Base-by-base conservation (phyloP, 2,797 vertebrate genomes). In the Moxostoma hubbsi region DNA sequence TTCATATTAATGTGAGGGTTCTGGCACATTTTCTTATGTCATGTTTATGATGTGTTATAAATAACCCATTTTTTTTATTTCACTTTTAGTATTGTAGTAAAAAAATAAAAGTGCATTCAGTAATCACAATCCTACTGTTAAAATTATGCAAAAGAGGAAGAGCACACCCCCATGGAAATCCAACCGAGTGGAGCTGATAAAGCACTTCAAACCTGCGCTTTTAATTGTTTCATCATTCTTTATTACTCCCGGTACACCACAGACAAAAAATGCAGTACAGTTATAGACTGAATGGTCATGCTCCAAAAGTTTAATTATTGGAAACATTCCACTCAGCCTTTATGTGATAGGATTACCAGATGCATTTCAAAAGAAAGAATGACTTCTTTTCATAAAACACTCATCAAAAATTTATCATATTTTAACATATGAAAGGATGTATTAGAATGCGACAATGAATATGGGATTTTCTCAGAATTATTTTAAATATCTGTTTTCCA, bases 301-400 rank as follows among this genome's bases (percentile, higher is more conserved):
- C 83, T 73, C 73, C 81, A 73, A 79, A 62, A 81, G 83, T 85
- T 88, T 81, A 88, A 88, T 86, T 86, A 85, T 70, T 80, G 83
- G 79, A 64, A 83, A 85, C 80, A 86, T 83, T 85, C 58, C 65
- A 66, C 64, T 77, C 61, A 50, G 75, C 73, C 79, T 80, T 80
- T 73, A 75, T 84, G 65, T 84, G 69, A 82, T 82, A 76, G 83
- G 82, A 85, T 86, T 85, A 83, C 81, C 50, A 77, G 81, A 70
- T 81, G 66, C 75, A 82, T 85, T 84, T 75, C 67, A 68, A 80
- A 82, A 75, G 72, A 82, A 73, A 83, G 77, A 81, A 46, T 70
- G 74, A 79, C 59, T 79, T 67, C 61, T 69, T 70, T 45, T 78
- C 50, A 5, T 43, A 58, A 80, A 83, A 84, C 73, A 72, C 63